Evolutionary conservation across 2,888 invertebrate genomes (phyloP).

Genomic region (Caenorhabditis uteleia): DNA sequence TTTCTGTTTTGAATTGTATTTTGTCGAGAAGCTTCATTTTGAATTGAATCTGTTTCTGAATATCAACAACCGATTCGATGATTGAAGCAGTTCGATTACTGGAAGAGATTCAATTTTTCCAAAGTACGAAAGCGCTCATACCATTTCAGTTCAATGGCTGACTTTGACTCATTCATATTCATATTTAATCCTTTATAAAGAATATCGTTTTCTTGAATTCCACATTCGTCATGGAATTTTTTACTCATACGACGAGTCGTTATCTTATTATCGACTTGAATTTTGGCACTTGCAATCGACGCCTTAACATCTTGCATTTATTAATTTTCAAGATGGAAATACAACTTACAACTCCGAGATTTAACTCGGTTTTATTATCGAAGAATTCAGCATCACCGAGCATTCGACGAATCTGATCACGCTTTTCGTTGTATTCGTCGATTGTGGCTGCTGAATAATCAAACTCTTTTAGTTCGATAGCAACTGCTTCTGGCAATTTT

Average conservation of each 20-base stretch:
- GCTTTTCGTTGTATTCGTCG: constrained; percentile 39
- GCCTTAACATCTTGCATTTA: no score
- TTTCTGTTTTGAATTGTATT: constrained; percentile 24
- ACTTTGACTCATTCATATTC: constrained; percentile 19
- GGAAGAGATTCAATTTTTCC: no score
- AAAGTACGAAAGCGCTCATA: no score
- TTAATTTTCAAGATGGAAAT: no score
- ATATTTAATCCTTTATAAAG: constrained; percentile 52
- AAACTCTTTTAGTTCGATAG: constrained; percentile 29
- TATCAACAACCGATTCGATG: constrained; percentile 56
- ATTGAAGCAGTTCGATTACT: constrained; percentile 55
- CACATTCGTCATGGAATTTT: constrained; percentile 44
- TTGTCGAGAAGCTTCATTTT: constrained; percentile 55
- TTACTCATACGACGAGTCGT: constrained; percentile 55
- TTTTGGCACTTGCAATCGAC: constrained; percentile 54
- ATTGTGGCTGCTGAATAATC: constrained; percentile 16
- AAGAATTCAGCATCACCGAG: constrained; percentile 36
- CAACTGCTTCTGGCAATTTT: constrained; percentile 20
- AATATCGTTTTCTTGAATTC: constrained; percentile 50
- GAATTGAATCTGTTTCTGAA: constrained; percentile 60
- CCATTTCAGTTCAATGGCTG: constrained; percentile 43
- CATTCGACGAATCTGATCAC: constrained; percentile 35
- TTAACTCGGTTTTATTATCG: constrained; percentile 42
- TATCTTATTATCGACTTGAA: constrained; percentile 49
- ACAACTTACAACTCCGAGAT: no score